phyloP scores from a whole-genome alignment of 1,140 invertebrate genomes.

The Brachionus manjavacas region DNA sequence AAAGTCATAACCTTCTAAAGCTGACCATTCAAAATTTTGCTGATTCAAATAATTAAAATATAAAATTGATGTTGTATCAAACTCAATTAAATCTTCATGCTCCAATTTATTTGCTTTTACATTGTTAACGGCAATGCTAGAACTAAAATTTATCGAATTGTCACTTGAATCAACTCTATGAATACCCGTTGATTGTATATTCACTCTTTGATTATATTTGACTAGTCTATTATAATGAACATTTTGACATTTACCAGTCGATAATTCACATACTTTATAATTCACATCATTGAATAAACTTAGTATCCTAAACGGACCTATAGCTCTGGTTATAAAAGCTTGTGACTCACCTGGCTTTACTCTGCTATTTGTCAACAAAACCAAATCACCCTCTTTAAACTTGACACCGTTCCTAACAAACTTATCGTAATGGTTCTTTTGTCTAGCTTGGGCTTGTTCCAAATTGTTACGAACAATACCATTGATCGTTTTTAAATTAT shows the following conservation, averaged over 20 bases:
- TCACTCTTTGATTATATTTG: not conserved
- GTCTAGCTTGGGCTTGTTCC: not conserved
- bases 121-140: not conserved
- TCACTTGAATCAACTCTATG: not conserved
- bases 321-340: not conserved
- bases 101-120: not conserved
- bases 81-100: not conserved
- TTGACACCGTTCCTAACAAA: slow-evolving; percentile 2
- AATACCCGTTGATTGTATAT: not conserved
- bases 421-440: not conserved
- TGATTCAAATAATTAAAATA: not conserved
- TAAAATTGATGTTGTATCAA: not conserved
- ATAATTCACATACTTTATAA: not conserved
- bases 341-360: not conserved
- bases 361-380: not conserved
- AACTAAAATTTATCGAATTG: not conserved
- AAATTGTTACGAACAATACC: not conserved
- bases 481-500: not conserved
- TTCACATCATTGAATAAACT: not conserved
- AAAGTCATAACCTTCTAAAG: not conserved
- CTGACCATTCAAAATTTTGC: not conserved
- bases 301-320: not conserved
- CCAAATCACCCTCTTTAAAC: not conserved
- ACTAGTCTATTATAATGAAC: not conserved
- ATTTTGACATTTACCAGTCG: not conserved